These are phyloP conservation scores for Acanthis flammea DNA, from an alignment of 2,797 vertebrate genomes.

Conservation along the genomic window DNA sequence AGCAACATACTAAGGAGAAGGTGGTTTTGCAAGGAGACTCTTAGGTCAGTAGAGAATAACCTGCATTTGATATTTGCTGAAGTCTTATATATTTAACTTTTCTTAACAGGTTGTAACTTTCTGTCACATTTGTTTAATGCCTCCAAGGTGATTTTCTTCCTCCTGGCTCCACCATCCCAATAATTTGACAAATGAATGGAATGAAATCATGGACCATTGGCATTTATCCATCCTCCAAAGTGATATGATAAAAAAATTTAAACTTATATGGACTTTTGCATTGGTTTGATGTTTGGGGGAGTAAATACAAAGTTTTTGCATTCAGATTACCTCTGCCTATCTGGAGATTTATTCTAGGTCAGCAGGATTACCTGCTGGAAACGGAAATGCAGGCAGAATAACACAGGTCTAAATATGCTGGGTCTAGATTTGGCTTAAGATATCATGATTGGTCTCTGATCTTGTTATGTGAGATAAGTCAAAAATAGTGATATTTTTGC, in stretches of 20 bases:
- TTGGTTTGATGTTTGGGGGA: background rate
- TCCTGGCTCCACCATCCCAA: background rate
- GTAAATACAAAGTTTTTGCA: background rate
- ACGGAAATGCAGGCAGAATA: background rate
- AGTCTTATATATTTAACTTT: background rate
- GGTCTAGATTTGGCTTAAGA: background rate
- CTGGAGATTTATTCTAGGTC: background rate
- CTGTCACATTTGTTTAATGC: background rate
- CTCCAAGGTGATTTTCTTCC: background rate
- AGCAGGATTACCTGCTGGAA: background rate
- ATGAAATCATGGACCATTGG: background rate
- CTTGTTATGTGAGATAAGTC: background rate
- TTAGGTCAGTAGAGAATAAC: background rate
- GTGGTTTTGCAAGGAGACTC: background rate
- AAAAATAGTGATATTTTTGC: constrained; percentile 20
- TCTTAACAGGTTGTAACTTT: background rate
- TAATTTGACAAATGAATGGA: background rate
- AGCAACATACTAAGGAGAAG: background rate
- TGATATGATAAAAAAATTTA: background rate
- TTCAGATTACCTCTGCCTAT: background rate
- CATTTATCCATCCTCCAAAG: background rate
- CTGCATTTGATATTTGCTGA: background rate
- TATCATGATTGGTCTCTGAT: background rate
- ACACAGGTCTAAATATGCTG: background rate
- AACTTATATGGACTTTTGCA: background rate